phyloP scores from a whole-genome alignment of 2,888 invertebrate genomes.

The Leuctra nigra region DNA sequence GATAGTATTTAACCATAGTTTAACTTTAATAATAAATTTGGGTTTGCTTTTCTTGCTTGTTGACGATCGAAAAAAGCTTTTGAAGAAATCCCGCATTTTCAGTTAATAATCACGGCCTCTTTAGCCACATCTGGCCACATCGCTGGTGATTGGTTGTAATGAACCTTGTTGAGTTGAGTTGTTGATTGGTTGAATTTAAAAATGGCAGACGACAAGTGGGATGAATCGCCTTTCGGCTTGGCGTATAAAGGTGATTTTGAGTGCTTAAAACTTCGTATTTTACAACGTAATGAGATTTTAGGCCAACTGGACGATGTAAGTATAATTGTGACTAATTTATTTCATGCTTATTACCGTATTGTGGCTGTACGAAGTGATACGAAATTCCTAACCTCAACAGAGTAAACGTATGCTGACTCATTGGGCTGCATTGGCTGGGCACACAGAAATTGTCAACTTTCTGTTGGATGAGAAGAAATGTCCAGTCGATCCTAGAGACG shows the following conservation, averaged over 20 bases:
- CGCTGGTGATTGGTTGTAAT: too few relatives aligned
- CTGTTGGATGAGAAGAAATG: slow-evolving; percentile 59
- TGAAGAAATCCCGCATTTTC: too few relatives aligned
- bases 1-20: too few relatives aligned
- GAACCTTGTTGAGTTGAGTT: too few relatives aligned
- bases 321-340: slow-evolving; percentile 29
- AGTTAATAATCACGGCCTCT: too few relatives aligned
- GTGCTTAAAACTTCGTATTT: slow-evolving; percentile 54
- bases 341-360: slow-evolving; percentile 2
- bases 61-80: too few relatives aligned
- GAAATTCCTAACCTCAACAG: slow-evolving; percentile 39
- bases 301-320: slow-evolving; percentile 47
- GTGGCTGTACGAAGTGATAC: too few relatives aligned
- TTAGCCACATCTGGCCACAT: too few relatives aligned
- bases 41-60: too few relatives aligned
- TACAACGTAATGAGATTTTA: slow-evolving; percentile 47
- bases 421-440: slow-evolving; percentile 75
- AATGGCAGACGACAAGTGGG: neutral
- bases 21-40: too few relatives aligned
- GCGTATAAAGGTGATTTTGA: slow-evolving; percentile 68
- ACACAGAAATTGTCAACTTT: slow-evolving; percentile 62
- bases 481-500: slow-evolving; percentile 63
- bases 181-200: too few relatives aligned
- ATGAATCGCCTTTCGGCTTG: slow-evolving; percentile 49
- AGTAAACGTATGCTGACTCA: slow-evolving; percentile 66